Evolutionary conservation across 2,797 vertebrate genomes (phyloP), one percentile per base, ranked within the genome.

Genomic region (Gobionotothen gibberifrons): DNA sequence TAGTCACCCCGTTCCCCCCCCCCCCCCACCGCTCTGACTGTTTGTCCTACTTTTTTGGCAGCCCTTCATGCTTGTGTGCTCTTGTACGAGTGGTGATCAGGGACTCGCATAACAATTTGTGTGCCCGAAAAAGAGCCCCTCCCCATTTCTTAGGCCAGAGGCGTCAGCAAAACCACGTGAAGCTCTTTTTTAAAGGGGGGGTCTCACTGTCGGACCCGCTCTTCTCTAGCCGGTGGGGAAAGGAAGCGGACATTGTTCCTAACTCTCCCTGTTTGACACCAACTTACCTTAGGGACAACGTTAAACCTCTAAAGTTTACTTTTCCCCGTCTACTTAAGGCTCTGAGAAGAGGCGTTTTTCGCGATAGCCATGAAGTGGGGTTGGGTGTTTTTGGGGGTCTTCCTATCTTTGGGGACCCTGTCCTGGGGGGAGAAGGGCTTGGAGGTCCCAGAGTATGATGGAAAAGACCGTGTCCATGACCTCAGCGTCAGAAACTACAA

Each of bases 401-500:
- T 93, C 83, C 89, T 95, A 76, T 75, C 89, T 55, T 79, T 83
- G 76, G 76, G 87, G 73, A 85, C 43, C 80, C 87, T 92, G 74
- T 91, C 75, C 82, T 86, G 87, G 93, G 93, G 65, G 65, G 95
- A 92, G 83, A 94, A n/a, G 88, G 95, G 91, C 77, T 89, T 98
- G 88, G 93, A 96, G 76, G 93, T 97, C 86, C 97, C 97, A 0
- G 93, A 95, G 81, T 96, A 96, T 0, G 97, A 97, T 0, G 97
- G 97, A n/a, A 92, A 90, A 86, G 96, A 96, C 87, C 96, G 96
- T 0, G 96, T 97, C 75, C 89, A 96, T 47, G 86, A 93, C 21
- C 93, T 97, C 84, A 95, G 63, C 16, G 54, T 84, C 76, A 97
- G 95, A 90, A 97, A 97, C 94, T 97, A 95, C 95, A 96, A 95